A percentile compares a stretch with the other conserved stretches of the same genome.
Conservation (phyloP, 2,888 invertebrate genomes). For the Palloptera scutellata region DNA sequence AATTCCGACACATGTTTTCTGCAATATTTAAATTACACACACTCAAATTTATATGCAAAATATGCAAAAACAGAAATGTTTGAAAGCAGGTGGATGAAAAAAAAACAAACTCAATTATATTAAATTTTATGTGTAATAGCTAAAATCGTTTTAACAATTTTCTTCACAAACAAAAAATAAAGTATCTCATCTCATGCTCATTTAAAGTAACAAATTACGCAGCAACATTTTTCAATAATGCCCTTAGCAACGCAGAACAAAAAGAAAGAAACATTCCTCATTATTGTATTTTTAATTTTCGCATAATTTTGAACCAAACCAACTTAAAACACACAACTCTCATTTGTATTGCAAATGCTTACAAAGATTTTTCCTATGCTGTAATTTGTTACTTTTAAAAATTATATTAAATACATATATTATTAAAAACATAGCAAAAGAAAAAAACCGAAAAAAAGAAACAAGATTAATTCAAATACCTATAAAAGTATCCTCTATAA, state of each 20-base stretch:
- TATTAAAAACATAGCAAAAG: slow-evolving; percentile 13
- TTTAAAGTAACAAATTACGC: slow-evolving; percentile 22
- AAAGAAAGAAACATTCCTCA: neutral
- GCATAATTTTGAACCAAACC: slow-evolving; percentile 17
- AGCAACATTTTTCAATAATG: slow-evolving; percentile 24
- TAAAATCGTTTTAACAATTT: slow-evolving; percentile 22
- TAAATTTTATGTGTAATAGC: neutral
- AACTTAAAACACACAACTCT: too few relatives aligned
- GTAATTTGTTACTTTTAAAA: slow-evolving; percentile 27
- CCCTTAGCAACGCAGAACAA: neutral
- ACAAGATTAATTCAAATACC: slow-evolving; percentile 29
- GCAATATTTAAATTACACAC: neutral
- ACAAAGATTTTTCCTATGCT: slow-evolving; percentile 33
- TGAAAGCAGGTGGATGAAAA: neutral
- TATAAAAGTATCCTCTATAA: slow-evolving; percentile 29
- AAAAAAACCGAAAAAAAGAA: slow-evolving; percentile 18
- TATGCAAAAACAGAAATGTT: too few relatives aligned
- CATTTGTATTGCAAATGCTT: slow-evolving; percentile 19
- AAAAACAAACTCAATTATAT: slow-evolving; percentile 22
- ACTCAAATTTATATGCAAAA: neutral
- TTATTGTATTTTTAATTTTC: too few relatives aligned
- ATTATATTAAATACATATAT: slow-evolving; percentile 4
- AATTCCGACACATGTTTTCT: too few relatives aligned
- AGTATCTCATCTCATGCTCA: slow-evolving; percentile 14
- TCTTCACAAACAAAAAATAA: slow-evolving; percentile 19